phyloP scores from a whole-genome alignment of 2,113 vertebrate genomes.

The Microtus pennsylvanicus region DNA sequence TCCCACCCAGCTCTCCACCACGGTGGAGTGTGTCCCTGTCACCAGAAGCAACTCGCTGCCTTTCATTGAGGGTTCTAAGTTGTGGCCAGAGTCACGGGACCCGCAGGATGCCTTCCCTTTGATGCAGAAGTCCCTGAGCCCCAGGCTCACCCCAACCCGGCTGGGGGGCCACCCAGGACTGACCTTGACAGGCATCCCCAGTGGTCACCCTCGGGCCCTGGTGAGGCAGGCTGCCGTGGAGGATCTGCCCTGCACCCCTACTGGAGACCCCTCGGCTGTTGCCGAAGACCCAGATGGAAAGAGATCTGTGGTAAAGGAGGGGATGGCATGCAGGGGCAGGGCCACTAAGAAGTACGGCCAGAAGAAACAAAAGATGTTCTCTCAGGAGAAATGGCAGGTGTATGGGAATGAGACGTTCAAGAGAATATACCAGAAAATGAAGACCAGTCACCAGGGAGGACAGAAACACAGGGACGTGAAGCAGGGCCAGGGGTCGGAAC shows the following conservation, averaged over 20 bases:
- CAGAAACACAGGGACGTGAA: conserved; percentile 68
- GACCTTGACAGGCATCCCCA: conserved; percentile 87
- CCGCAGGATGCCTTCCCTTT: conserved; percentile 53
- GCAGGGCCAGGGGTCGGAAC: background rate
- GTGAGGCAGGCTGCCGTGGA: conserved; percentile 96
- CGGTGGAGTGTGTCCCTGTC: conserved; percentile 88
- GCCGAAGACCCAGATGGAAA: conserved; percentile 82
- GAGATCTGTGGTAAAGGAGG: conserved; percentile 80
- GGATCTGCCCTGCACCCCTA: conserved; percentile 86
- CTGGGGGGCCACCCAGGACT: conserved; percentile 82
- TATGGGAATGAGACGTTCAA: conserved; percentile 95
- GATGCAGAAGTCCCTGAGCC: conserved; percentile 72
- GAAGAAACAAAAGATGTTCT: conserved; percentile 92
- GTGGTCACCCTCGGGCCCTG: conserved; percentile 91
- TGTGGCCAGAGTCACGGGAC: conserved; percentile 78
- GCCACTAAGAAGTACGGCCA: conserved; percentile 87
- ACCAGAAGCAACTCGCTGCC: conserved; percentile 96
- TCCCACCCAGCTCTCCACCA: conserved; percentile 91
- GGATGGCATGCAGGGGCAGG: conserved; percentile 77
- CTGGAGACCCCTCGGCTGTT: conserved; percentile 71
- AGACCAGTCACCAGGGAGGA: conserved; percentile 80
- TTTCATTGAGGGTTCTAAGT: conserved; percentile 85
- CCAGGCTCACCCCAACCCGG: conserved; percentile 75
- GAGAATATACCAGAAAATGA: conserved; percentile 92
- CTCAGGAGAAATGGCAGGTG: conserved; percentile 97